These are phyloP conservation scores for Emydoidea blandingii DNA, from an alignment of 2,797 vertebrate species.

Conservation along the genomic window DNA sequence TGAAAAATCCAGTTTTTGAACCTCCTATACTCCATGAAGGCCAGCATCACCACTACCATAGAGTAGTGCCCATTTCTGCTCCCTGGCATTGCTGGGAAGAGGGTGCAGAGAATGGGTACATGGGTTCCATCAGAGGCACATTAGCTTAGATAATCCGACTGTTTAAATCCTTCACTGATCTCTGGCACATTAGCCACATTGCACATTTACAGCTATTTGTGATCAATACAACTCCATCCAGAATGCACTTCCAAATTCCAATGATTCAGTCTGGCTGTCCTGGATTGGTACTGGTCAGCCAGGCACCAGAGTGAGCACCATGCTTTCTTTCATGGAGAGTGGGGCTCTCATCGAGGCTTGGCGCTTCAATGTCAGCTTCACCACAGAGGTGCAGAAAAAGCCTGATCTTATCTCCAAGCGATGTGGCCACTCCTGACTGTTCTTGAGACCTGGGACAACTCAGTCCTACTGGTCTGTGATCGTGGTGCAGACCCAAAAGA, in stretches of 20 bases:
- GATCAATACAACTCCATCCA: not conserved
- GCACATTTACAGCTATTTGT: not conserved
- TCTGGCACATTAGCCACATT: not conserved
- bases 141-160: not conserved
- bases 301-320: not conserved
- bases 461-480: not conserved
- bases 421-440: not conserved
- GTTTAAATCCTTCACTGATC: not conserved
- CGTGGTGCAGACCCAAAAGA: not conserved
- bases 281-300: not conserved
- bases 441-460: not conserved
- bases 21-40: fast-evolving
- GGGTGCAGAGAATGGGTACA: not conserved
- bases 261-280: not conserved
- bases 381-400: not conserved
- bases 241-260: not conserved
- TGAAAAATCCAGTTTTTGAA: not conserved
- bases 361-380: not conserved
- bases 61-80: fast-evolving
- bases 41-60: not conserved
- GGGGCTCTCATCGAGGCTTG: not conserved
- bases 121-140: not conserved
- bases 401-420: not conserved
- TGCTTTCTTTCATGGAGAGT: not conserved
- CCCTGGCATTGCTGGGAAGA: not conserved